These are phyloP conservation scores for Azorinus chamasolen DNA, from an alignment of 2,888 invertebrate genomes.

Conservation along the genomic window DNA sequence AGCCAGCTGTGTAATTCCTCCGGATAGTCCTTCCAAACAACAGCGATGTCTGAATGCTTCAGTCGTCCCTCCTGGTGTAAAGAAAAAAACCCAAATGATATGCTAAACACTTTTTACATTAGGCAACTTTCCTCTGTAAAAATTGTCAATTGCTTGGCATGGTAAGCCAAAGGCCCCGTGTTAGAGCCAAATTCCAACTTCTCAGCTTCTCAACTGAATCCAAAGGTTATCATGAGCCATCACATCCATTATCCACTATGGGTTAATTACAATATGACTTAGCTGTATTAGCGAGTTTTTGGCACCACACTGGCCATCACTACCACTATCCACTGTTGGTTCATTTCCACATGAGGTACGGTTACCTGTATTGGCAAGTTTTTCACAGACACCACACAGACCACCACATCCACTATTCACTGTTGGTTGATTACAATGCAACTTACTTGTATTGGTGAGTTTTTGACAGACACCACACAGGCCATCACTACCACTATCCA, in stretches of 20 bases:
- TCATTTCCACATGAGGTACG: not conserved
- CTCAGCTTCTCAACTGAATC: too few species aligned
- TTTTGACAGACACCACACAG: conserved; percentile 84
- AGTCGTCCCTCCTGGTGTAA: conserved; percentile 80
- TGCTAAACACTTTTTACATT: not conserved
- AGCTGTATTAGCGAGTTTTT: not conserved
- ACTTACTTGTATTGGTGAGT: conserved; percentile 37
- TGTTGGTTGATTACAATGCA: not conserved
- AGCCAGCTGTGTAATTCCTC: conserved; percentile 82
- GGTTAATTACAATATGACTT: not conserved
- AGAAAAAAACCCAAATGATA: not conserved
- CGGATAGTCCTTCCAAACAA: conserved; percentile 83
- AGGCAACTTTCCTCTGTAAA: not conserved
- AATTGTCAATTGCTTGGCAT: too few species aligned
- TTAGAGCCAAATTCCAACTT: too few species aligned
- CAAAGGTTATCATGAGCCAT: too few species aligned
- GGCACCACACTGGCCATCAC: too few species aligned
- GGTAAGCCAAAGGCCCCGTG: too few species aligned
- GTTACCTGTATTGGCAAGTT: not conserved
- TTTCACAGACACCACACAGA: not conserved
- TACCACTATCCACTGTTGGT: not conserved
- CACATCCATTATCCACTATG: not conserved
- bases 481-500: conserved; percentile 86
- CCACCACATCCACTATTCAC: not conserved
- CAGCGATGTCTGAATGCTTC: conserved; percentile 77